Evolutionary conservation across 2,888 invertebrate species (phyloP), one percentile per base, ranked within the genome.

Genomic region (Clostera curtula): DNA sequence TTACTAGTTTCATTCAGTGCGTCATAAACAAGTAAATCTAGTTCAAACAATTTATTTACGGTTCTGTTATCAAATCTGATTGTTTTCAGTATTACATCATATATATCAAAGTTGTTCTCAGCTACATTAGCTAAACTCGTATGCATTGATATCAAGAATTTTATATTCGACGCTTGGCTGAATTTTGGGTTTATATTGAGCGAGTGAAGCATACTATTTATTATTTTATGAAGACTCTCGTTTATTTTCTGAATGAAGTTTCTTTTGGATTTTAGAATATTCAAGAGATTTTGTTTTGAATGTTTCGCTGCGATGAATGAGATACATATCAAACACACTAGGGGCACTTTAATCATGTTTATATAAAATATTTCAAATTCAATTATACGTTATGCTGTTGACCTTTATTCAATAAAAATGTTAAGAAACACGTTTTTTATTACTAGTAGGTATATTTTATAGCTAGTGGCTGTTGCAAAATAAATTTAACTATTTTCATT

Each of bases 171-270:
- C 18, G 32, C 33, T 15, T 32, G 26, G 8, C 29, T 28, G 26
- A 60, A 49, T 5, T 34, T 35, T 8, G 42, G 21, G 6, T 40
- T 14, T 5, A 64, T 28, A 27, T 52, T 48, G 4, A 67, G 36
- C n/a, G 18, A 25, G 1, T 39, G 29, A 10, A 69, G 61, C 10
- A 67, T 11, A 20, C 43, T 49, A 25, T 66, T 60, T 12, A 53
- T 40, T 3, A 47, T 28, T 15, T 13, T 29, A 23, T 60, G 54
- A 6, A 62, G 31, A 9, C 41, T 34, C 3, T 35, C 36, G 14
- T 49, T 45, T 5, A 48, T 33, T 28, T 40, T 40, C 5, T 41
- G 26, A 20, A 55, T 51, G n/a, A 46, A 35, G 25, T 49, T 52
- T 5, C 30, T 25, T 16, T 41, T 49, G 12, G 33, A 18, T 7